phyloP scores from a whole-genome alignment of 2,888 invertebrate genomes.

The Bruchidius siliquastri region DNA sequence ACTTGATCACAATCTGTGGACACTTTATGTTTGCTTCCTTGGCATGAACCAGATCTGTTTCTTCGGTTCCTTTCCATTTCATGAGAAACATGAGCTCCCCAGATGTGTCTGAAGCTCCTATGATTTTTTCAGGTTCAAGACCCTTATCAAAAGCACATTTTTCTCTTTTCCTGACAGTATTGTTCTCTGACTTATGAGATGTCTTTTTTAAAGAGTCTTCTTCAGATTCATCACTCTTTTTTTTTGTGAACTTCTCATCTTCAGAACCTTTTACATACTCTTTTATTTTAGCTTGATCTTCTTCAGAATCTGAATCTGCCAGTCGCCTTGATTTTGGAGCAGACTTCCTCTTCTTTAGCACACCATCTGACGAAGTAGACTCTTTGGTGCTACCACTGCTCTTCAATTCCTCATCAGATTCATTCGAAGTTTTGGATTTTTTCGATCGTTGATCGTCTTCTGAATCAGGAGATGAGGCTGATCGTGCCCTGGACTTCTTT shows the following conservation, averaged over 20 bases:
- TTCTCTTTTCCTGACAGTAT: slow-evolving; percentile 27
- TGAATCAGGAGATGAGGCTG: no score
- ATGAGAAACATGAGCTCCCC: slow-evolving; percentile 88
- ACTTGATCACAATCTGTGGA: slow-evolving; percentile 92
- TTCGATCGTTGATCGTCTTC: no score
- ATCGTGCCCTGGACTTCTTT: slow-evolving; percentile 1
- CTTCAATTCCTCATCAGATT: slow-evolving; percentile 11
- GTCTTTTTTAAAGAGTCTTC: slow-evolving; percentile 26
- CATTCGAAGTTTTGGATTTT: slow-evolving; percentile 19
- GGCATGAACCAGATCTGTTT: slow-evolving; percentile 91
- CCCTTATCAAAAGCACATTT: slow-evolving; percentile 74
- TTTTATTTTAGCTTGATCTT: no score
- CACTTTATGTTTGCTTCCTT: slow-evolving; percentile 85
- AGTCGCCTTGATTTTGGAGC: slow-evolving; percentile 16
- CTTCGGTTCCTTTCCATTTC: slow-evolving; percentile 92
- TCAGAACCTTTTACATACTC: no score
- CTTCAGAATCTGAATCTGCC: slow-evolving; percentile 43
- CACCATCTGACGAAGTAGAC: slow-evolving; percentile 32
- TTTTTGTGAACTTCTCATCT: slow-evolving; percentile 23
- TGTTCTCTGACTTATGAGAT: slow-evolving; percentile 5
- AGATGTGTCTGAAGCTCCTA: slow-evolving; percentile 74
- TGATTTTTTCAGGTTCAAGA: slow-evolving; percentile 79
- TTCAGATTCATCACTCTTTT: slow-evolving; percentile 24
- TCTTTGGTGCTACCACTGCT: no score
- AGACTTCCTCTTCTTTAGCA: slow-evolving; percentile 24